Base-by-base conservation (phyloP, 1,140 invertebrate genomes). In the Argopecten irradians region DNA sequence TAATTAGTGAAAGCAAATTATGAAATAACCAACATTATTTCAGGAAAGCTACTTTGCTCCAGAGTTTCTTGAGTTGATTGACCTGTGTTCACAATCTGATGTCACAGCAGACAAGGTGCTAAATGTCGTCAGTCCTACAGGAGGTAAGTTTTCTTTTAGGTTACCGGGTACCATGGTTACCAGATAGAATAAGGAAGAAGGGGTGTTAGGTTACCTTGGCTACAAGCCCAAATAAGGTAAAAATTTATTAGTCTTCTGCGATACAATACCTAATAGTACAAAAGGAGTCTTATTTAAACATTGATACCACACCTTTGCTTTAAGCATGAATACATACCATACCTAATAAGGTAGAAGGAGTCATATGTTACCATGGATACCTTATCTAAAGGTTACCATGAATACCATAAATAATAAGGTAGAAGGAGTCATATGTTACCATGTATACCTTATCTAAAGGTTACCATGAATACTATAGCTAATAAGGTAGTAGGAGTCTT, bases 31-130 rank as follows among this genome's bases (percentile, higher is more conserved):
- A n/a, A n/a, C n/a, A n/a, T 34, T 46, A 46, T 89, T 91, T 11
- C 85, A 94, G 93, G 92, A 93, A 28, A 82, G 84, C 7, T 93
- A 86, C 36, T 36, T 94, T 35, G 87, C 91, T 34, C 91, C 91
- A 85, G 89, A 90, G 55, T 94, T 94, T 90, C 19, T 93, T 13
- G 71, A 87, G 33, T 55, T 94, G 35, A 92, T 93, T 28, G 82
- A 88, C 5, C 89, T 87, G 43, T 92, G 92, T 87, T 91, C 88
- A 89, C 34, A 82, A 28, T 82, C 84, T 13, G 86, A 90, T 55
- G 84, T 41, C 11, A 91, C 87, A 22, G 39, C 87, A 35, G 86
- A 91, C 55, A 88, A 86, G n/a, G 89, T 93, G 0, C 83, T 90
- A 19, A 33, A 87, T 8, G 87, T 83, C 83, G 82, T 94, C 16